A percentile compares a stretch with the other conserved stretches of the same genome.
phyloP scores from a whole-genome alignment of 2,888 invertebrate genomes.

The Argynnis bischoffii region DNA sequence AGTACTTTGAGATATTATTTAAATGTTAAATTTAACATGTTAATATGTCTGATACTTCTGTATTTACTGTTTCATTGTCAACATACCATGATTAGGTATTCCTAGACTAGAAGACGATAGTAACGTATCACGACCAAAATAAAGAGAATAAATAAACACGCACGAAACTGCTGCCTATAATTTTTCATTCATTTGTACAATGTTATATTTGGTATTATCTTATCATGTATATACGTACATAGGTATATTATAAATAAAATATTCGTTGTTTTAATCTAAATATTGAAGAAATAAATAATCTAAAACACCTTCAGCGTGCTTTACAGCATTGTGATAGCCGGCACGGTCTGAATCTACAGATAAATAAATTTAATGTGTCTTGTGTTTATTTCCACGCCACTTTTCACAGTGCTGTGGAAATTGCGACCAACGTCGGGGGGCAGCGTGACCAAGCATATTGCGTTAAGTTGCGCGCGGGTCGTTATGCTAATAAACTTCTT shows the following conservation, averaged over 20 bases:
- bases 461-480: constrained; percentile 79
- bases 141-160: too few relatives aligned
- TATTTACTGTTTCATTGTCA: too few relatives aligned
- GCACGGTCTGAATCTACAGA: constrained; percentile 29
- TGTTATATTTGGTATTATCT: too few relatives aligned
- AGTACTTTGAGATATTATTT: neutral
- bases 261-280: neutral
- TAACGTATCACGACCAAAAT: too few relatives aligned
- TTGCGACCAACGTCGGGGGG: constrained; percentile 75
- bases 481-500: constrained; percentile 74
- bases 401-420: constrained; percentile 76
- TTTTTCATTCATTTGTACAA: too few relatives aligned
- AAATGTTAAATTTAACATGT: too few relatives aligned
- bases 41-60: too few relatives aligned
- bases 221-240: neutral
- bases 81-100: too few relatives aligned
- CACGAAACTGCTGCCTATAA: too few relatives aligned
- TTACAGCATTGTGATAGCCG: constrained; percentile 16
- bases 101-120: too few relatives aligned
- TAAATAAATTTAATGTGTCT: constrained; percentile 34
- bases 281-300: neutral
- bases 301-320: neutral
- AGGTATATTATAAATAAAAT: neutral
- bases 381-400: constrained; percentile 42
- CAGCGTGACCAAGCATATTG: constrained; percentile 81